Evolutionary conservation across 1,140 invertebrate genomes (phyloP), one percentile per base, ranked within the genome.

Genomic region (Drosophila hydei): DNA sequence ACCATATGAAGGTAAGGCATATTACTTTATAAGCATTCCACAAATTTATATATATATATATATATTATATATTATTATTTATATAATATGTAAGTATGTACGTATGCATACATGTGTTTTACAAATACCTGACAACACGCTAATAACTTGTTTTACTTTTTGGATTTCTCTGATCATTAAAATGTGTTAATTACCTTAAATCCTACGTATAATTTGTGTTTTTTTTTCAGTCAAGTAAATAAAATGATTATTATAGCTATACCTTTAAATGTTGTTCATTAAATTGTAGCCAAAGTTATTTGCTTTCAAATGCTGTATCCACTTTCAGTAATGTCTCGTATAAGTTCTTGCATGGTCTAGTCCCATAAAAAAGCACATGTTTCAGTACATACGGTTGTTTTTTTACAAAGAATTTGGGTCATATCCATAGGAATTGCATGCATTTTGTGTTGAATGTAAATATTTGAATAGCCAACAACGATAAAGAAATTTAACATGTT

Each of bases 401-500:
- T 71, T 65, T 71, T 59, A 27, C 7, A 11, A 47, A 21, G 30
- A 67, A 72, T 72, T 68, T 38, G 25, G 55, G 42, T 19, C 64
- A 56, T 19, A 55, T 62, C n/a, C 58, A 69, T 51, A 51, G 56
- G 56, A 69, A 62, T 69, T 43, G 58, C 58, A 73, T 73, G 71
- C 54, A 67, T 54, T 59, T 33, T 54, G 16, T 59, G 61, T 19
- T 8, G 33, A 62, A 48, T 62, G 58, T 62, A 56, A 62, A 73
- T 69, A 73, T 73, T 73, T 73, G 71, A 56, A 51, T 51, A 73
- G 19, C 58, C 36, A 27, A 43, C 51, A 56, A 43, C 45, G 64
- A 59, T 47, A 70, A 38, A 23, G 38, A 42, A 16, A 42, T 33
- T 11, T 33, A 60, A 19, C 23, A 30, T 33, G 38, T 33, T 33